These are phyloP conservation scores for Microhierax caerulescens DNA, from an alignment of 2,797 vertebrate species.

Conservation along the genomic window DNA sequence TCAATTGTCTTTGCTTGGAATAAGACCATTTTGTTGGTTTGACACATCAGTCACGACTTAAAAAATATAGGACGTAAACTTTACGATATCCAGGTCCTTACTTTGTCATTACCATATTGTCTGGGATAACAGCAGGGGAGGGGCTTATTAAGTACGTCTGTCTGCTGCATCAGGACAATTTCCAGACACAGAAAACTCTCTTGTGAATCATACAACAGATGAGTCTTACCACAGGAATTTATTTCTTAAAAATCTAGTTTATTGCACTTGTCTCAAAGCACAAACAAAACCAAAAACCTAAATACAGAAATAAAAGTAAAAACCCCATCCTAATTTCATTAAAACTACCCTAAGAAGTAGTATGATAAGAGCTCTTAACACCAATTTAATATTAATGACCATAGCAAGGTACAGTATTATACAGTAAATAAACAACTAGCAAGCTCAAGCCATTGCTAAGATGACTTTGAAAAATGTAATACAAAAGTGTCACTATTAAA, in stretches of 20 bases:
- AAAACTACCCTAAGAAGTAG: slow-evolving; percentile 46
- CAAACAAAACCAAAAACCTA: slow-evolving; percentile 46
- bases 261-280: slow-evolving; percentile 75
- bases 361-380: slow-evolving; percentile 23
- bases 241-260: slow-evolving; percentile 70
- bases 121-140: neutral
- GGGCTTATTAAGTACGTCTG: neutral
- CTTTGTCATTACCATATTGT: neutral
- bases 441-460: slow-evolving; percentile 41
- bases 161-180: neutral
- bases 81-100: neutral
- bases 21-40: neutral
- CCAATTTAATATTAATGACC: slow-evolving; percentile 25
- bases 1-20: neutral
- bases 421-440: slow-evolving; percentile 29
- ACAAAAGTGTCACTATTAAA: slow-evolving; percentile 34
- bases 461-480: slow-evolving; percentile 26
- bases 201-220: slow-evolving; percentile 9
- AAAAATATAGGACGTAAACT: neutral
- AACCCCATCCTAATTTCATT: slow-evolving; percentile 15
- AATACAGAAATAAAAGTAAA: slow-evolving; percentile 53
- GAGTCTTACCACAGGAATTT: slow-evolving; percentile 37
- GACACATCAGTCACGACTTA: neutral
- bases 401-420: slow-evolving; percentile 45
- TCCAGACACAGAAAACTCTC: neutral